Evolutionary conservation across 2,888 invertebrate species (phyloP).

Genomic region (Oegoconia quadripuncta): DNA sequence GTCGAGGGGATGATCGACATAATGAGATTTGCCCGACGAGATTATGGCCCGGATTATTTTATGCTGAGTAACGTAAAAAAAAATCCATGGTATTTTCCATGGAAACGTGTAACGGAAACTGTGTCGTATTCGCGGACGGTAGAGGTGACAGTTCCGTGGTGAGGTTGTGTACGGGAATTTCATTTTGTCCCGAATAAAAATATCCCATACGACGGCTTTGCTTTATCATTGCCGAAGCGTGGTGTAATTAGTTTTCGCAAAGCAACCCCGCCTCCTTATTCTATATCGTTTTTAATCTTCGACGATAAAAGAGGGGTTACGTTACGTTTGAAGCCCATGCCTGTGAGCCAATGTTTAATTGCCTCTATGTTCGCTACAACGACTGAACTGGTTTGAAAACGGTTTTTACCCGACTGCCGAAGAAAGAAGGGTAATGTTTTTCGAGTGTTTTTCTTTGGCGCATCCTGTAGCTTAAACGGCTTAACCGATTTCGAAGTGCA

Average conservation of each 20-base stretch:
- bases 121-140: not conserved
- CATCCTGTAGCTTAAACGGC: too few species aligned
- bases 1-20: constrained; percentile 66
- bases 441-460: too few species aligned
- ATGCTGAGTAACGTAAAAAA: constrained; percentile 60
- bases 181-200: constrained; percentile 76
- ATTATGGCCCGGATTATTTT: constrained; percentile 76
- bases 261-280: constrained; percentile 55
- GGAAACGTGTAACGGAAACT: constrained; percentile 16
- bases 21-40: constrained; percentile 74
- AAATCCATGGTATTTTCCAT: constrained; percentile 31
- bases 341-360: too few species aligned
- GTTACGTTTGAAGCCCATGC: not conserved
- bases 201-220: constrained; percentile 76
- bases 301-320: not conserved
- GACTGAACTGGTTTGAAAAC: too few species aligned
- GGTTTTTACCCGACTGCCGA: too few species aligned
- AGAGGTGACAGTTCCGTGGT: constrained; percentile 26
- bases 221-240: constrained; percentile 75
- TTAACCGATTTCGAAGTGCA: too few species aligned
- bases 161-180: constrained; percentile 46
- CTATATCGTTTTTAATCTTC: constrained; percentile 24
- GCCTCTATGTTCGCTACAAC: too few species aligned
- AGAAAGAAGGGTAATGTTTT: too few species aligned
- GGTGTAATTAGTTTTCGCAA: constrained; percentile 76